Conservation (phyloP, 2,888 invertebrate genomes). For the Tenthredo mesomela region DNA sequence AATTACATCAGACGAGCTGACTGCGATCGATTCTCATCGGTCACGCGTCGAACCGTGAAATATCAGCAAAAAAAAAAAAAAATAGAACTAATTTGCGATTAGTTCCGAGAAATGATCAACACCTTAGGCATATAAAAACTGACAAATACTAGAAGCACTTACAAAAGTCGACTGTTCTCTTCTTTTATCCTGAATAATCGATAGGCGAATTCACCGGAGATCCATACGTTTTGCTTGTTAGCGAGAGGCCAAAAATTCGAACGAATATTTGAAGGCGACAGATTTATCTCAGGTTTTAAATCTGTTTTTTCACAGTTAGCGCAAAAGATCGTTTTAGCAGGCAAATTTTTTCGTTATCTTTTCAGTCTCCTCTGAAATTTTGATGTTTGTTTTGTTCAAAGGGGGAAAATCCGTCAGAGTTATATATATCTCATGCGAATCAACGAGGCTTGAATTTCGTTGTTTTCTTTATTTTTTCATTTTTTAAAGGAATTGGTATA, state of each 20-base stretch:
- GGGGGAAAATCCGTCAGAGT: background rate
- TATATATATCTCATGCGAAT: background rate
- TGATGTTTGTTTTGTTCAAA: background rate
- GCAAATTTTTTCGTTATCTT: background rate
- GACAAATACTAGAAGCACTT: background rate
- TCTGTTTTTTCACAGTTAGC: background rate
- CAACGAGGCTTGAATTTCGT: background rate
- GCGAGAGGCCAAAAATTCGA: background rate
- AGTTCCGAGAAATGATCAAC: slow-evolving; percentile 14
- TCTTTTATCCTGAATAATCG: background rate
- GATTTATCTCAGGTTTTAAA: background rate
- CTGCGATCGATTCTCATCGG: background rate
- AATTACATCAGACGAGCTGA: background rate
- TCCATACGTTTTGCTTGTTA: background rate
- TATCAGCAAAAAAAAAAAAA: background rate
- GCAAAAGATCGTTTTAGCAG: background rate
- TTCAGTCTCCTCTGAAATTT: background rate
- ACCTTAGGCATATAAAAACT: background rate
- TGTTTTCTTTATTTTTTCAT: background rate
- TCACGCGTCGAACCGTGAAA: slow-evolving; percentile 16
- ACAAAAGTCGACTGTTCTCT: slow-evolving; percentile 3
- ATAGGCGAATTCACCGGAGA: background rate
- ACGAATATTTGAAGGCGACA: background rate
- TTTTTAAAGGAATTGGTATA: background rate
- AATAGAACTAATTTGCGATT: slow-evolving; percentile 9